Percentiles rank a stretch among this genome's conserved stretches.
These are phyloP conservation scores for Meriones unguiculatus DNA, from an alignment of 2,113 vertebrate species.

Conservation along the genomic window DNA sequence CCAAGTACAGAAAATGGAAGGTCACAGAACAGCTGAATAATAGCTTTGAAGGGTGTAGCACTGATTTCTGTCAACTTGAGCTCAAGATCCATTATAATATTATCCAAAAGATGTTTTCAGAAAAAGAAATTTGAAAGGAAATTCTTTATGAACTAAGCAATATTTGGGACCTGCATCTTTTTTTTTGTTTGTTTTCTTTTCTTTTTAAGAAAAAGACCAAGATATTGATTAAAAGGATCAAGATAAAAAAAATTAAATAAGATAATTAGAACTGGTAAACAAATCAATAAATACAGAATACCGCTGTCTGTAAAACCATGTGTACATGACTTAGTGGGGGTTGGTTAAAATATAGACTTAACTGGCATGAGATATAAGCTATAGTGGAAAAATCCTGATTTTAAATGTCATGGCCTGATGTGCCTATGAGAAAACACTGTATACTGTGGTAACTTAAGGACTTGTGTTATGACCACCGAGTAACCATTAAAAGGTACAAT, in stretches of 20 bases:
- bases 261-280: background rate
- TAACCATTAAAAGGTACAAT: background rate
- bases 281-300: background rate
- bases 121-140: background rate
- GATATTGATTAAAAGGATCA: background rate
- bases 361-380: background rate
- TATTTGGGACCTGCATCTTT: background rate
- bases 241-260: background rate
- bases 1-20: background rate
- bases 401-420: background rate
- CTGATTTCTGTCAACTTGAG: background rate
- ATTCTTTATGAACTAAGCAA: background rate
- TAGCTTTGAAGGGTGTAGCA: background rate
- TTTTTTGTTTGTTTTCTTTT: background rate
- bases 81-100: background rate
- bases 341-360: background rate
- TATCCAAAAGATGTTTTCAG: background rate
- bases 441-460: background rate
- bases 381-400: background rate
- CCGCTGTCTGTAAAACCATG: background rate
- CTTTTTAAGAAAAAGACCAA: background rate
- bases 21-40: rapidly evolving
- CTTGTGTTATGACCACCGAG: background rate
- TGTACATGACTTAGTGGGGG: background rate
- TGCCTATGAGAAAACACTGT: background rate